These are phyloP conservation scores for Campopleginae sp. DNA, from an alignment of 2,888 invertebrate genomes.

Conservation along the genomic window DNA sequence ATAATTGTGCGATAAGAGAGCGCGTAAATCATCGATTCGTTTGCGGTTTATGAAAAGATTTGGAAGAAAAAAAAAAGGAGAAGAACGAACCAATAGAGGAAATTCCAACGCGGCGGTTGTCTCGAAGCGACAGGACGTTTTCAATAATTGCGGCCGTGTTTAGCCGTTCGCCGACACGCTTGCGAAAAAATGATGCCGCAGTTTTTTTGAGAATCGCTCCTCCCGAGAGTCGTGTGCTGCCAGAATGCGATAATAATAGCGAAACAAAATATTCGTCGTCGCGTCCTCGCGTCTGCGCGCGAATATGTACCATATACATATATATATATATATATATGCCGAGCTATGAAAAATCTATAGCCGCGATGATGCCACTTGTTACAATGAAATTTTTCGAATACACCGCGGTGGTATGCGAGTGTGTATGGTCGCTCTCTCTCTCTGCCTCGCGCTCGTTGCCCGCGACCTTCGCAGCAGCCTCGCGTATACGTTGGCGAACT, in stretches of 20 bases:
- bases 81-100: too few relatives aligned
- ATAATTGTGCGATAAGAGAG: slow-evolving; percentile 30
- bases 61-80: too few relatives aligned
- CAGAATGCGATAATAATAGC: slow-evolving; percentile 63
- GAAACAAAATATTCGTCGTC: slow-evolving; percentile 51
- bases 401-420: background rate
- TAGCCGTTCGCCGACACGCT: too few relatives aligned
- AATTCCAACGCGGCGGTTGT: too few relatives aligned
- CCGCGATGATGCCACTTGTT: slow-evolving; percentile 17
- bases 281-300: slow-evolving; percentile 41
- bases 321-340: background rate
- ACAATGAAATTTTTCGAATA: slow-evolving; percentile 21
- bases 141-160: too few relatives aligned
- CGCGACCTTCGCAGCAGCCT: too few relatives aligned
- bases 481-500: background rate
- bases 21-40: background rate
- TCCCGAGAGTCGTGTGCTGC: slow-evolving; percentile 34
- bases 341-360: slow-evolving; percentile 18
- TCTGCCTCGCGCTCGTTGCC: slow-evolving; percentile 1
- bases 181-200: slow-evolving; percentile 1
- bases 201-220: slow-evolving; percentile 25
- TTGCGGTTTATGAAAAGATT: background rate
- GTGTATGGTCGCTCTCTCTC: background rate
- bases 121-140: too few relatives aligned
- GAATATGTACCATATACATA: too few relatives aligned